These are phyloP conservation scores for Euproctis similis DNA, from an alignment of 2,888 invertebrate species.

Conservation along the genomic window DNA sequence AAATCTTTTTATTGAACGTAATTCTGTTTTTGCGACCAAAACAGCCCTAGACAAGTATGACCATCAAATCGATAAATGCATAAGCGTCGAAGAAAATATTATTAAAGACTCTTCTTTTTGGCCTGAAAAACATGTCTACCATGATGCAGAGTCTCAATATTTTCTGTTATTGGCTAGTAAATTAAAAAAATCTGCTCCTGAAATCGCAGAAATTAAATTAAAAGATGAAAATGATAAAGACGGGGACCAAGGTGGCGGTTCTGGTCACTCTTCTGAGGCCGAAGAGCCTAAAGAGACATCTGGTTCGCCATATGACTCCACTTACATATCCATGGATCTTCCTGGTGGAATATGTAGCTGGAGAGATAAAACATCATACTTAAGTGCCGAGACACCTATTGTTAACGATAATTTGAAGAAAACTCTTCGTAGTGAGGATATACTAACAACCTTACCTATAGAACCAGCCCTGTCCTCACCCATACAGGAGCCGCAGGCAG, in stretches of 20 bases:
- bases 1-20: conserved; percentile 35
- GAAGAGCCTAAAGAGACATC: conserved; percentile 45
- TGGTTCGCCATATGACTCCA: conserved; percentile 66
- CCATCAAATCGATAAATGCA: conserved; percentile 17
- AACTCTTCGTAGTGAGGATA: conserved; percentile 58
- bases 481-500: conserved; percentile 57
- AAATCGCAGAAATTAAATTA: conserved; percentile 30
- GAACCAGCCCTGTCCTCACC: conserved; percentile 60
- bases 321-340: conserved; percentile 81
- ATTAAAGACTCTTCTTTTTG: conserved; percentile 73
- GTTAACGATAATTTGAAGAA: conserved; percentile 31
- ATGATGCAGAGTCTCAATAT: conserved; percentile 80
- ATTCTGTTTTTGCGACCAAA: conserved; percentile 21
- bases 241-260: conserved; percentile 76
- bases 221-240: conserved; percentile 76
- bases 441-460: conserved; percentile 65
- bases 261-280: conserved; percentile 70
- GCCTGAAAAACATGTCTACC: conserved; percentile 77
- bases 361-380: conserved; percentile 87
- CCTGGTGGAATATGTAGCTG: conserved; percentile 88
- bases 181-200: conserved; percentile 39
- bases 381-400: conserved; percentile 75
- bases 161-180: conserved; percentile 71
- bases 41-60: conserved; percentile 12
- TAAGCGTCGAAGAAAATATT: conserved; percentile 44